Evolutionary conservation across 1,140 invertebrate species (phyloP).

Genomic region (Doryteuthis pealeii): DNA sequence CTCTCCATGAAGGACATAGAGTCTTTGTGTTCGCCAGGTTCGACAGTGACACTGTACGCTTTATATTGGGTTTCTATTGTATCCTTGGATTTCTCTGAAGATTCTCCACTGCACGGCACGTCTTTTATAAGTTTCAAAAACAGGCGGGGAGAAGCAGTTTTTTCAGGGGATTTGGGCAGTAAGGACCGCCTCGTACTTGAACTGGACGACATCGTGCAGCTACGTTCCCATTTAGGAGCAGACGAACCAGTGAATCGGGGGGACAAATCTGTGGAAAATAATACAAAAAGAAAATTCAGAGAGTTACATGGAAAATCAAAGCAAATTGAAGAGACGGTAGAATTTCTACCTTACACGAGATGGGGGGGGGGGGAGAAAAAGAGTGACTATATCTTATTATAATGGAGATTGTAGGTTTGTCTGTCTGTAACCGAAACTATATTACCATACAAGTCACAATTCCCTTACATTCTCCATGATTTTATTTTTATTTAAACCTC

Average conservation of each 20-base stretch:
- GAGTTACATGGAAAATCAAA: no score
- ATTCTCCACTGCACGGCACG: constrained; percentile 27
- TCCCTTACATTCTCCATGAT: no score
- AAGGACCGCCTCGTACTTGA: constrained; percentile 24
- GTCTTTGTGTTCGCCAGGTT: constrained; percentile 34
- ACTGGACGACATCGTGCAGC: constrained; percentile 19
- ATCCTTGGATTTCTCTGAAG: constrained; percentile 35
- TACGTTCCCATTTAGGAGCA: constrained; percentile 24
- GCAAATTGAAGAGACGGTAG: no score
- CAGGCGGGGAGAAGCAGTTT: constrained; percentile 63
- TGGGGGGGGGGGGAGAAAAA: no score
- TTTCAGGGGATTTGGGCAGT: constrained; percentile 44
- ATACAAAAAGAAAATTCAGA: neutral
- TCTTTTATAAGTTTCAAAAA: constrained; percentile 65
- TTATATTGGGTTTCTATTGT: constrained; percentile 39
- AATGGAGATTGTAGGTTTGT: no score
- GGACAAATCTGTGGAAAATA: neutral
- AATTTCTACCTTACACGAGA: no score
- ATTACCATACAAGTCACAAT: no score
- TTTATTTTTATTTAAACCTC: no score
- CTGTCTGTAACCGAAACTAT: no score
- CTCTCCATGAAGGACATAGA: constrained; percentile 18
- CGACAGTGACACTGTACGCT: constrained; percentile 48
- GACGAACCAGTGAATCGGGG: neutral
- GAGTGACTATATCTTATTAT: no score